These are phyloP conservation scores for Brachyopa scutellaris DNA, from an alignment of 2,888 invertebrate species.

Conservation along the genomic window DNA sequence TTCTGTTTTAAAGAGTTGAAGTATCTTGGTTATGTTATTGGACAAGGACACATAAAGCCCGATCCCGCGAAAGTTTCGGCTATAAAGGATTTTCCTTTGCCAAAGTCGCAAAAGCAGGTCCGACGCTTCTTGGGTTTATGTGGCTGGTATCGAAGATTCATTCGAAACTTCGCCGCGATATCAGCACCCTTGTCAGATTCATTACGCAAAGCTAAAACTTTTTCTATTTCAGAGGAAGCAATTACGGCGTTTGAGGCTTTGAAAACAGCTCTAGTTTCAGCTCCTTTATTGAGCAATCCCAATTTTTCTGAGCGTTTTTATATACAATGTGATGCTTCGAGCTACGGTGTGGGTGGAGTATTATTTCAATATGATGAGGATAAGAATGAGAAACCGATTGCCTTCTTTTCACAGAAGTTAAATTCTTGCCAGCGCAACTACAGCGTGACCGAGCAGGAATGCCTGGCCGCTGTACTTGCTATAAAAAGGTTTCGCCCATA, in stretches of 20 bases:
- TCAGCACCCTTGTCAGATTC: slow-evolving; percentile 36
- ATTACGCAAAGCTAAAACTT: background rate
- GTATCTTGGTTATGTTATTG: too few relatives aligned
- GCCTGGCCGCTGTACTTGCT: too few relatives aligned
- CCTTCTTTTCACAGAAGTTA: too few relatives aligned
- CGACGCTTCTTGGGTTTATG: slow-evolving; percentile 66
- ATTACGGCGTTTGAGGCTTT: background rate
- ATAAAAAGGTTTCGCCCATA: too few relatives aligned
- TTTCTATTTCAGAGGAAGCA: background rate
- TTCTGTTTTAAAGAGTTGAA: slow-evolving; percentile 55
- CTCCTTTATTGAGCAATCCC: background rate
- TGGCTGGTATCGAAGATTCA: too few relatives aligned
- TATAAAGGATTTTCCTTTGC: too few relatives aligned
- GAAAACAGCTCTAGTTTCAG: background rate
- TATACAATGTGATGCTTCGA: slow-evolving; percentile 16
- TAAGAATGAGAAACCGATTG: too few relatives aligned
- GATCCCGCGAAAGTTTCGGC: too few relatives aligned
- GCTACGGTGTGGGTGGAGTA: slow-evolving; percentile 3
- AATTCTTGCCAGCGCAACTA: too few relatives aligned
- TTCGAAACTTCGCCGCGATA: slow-evolving; percentile 43
- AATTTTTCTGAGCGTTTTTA: slow-evolving; percentile 4
- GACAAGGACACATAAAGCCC: too few relatives aligned
- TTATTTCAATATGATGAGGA: slow-evolving; percentile 1
- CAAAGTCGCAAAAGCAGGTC: slow-evolving; percentile 51
- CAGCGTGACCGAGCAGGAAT: too few relatives aligned